A percentile compares a stretch with the other conserved stretches of the same genome.
These are phyloP conservation scores for Gallirallus australis DNA, from an alignment of 2,797 vertebrate species.

Conservation along the genomic window DNA sequence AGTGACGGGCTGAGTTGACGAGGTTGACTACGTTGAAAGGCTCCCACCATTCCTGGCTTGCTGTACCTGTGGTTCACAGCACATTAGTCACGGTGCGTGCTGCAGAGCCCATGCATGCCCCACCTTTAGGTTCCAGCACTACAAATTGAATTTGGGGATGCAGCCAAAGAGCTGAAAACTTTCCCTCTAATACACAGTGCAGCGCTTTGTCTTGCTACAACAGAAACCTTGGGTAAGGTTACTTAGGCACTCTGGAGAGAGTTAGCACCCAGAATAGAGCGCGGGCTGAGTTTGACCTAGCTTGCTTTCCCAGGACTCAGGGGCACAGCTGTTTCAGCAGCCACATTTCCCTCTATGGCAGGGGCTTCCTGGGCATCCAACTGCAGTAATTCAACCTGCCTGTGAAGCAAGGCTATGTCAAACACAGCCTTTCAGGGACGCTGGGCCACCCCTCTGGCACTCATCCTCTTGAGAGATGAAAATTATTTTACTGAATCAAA, in stretches of 20 bases:
- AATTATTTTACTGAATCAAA: neutral
- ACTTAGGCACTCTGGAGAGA: neutral
- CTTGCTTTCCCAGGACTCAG: neutral
- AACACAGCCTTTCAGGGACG: neutral
- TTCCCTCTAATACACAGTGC: neutral
- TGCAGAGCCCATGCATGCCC: neutral
- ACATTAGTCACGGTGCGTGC: neutral
- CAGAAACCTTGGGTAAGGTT: neutral
- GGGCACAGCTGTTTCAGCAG: neutral
- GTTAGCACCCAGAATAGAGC: accelerated
- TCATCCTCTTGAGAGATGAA: neutral
- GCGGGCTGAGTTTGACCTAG: neutral
- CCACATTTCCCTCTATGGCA: neutral
- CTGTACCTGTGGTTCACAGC: neutral
- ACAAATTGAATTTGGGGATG: neutral
- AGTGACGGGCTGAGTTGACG: neutral
- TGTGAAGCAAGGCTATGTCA: neutral
- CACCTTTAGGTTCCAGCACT: neutral
- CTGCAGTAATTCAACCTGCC: neutral
- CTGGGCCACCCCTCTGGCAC: neutral
- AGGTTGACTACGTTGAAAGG: neutral
- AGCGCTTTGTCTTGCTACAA: constrained; percentile 8
- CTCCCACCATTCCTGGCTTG: neutral
- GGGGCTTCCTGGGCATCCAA: neutral
- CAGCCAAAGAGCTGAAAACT: neutral